Conservation (phyloP, 64 coral and sea anemone genomes). For the Dendrophyllia cribrosa region DNA sequence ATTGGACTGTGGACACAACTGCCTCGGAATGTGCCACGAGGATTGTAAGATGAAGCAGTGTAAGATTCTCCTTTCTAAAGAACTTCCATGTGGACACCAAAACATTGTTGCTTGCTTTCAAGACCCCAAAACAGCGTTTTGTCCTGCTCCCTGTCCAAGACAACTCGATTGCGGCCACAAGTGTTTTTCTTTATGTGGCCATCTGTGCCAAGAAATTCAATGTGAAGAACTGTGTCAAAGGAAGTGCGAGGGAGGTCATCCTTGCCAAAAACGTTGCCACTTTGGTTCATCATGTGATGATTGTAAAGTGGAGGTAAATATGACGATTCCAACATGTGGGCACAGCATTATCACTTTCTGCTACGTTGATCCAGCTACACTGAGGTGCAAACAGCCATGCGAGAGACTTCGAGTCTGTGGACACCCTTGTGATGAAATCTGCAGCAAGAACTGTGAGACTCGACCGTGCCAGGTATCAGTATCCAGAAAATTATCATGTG, state of each 20-base stretch:
- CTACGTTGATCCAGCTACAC: neutral
- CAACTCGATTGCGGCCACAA: conserved; percentile 42
- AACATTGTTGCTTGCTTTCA: conserved; percentile 8
- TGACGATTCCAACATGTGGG: conserved; percentile 15
- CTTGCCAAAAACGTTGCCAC: conserved; percentile 28
- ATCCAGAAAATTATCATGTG: conserved; percentile 38
- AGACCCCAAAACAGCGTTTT: neutral
- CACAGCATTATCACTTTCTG: conserved; percentile 1
- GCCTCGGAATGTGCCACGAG: conserved; percentile 30
- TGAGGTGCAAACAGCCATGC: conserved; percentile 22
- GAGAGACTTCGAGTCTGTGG: conserved; percentile 43
- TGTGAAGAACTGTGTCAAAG: conserved; percentile 16
- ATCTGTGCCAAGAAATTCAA: neutral
- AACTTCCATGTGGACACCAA: conserved; percentile 68
- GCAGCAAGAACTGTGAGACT: conserved; percentile 33
- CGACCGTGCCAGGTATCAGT: conserved; percentile 36
- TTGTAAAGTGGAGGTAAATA: neutral
- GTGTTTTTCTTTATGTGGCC: conserved; percentile 24
- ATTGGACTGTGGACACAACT: conserved; percentile 54
- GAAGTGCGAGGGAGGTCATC: conserved; percentile 33
- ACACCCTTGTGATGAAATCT: conserved; percentile 46
- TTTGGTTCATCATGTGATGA: neutral
- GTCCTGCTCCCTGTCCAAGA: conserved; percentile 8
- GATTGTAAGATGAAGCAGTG: conserved; percentile 8
- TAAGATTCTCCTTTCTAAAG: neutral